A percentile compares a stretch with the other conserved stretches of the same genome.
Evolutionary conservation across 2,888 invertebrate genomes (phyloP).

Genomic region (Aromia moschata): DNA sequence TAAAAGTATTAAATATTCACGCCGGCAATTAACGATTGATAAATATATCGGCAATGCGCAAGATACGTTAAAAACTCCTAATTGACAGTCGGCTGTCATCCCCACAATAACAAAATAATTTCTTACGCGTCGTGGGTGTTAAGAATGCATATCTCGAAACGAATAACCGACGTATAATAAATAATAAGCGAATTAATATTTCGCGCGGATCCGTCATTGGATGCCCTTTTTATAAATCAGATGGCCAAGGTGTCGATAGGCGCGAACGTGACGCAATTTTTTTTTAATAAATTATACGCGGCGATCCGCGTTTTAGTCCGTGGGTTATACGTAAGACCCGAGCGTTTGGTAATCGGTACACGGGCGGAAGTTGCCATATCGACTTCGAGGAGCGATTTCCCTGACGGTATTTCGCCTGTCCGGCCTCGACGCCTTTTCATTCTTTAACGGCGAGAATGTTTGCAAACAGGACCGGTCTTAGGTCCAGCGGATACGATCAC

Average conservation of each 20-base stretch:
- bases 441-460: too few species aligned
- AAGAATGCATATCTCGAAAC: constrained; percentile 16
- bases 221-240: constrained; percentile 10
- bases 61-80: constrained; percentile 1
- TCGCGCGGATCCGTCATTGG: constrained; percentile 4
- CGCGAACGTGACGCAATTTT: constrained; percentile 19
- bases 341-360: constrained; percentile 32
- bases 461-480: too few species aligned
- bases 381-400: constrained; percentile 31
- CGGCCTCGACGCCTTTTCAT: constrained; percentile 17
- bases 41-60: background rate
- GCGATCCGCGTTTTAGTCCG: constrained; percentile 14
- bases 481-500: too few species aligned
- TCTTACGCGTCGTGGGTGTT: background rate
- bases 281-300: constrained; percentile 7
- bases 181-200: constrained; percentile 19
- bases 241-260: constrained; percentile 16
- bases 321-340: constrained; percentile 27
- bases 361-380: constrained; percentile 36
- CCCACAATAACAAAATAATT: background rate
- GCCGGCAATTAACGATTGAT: constrained; percentile 23
- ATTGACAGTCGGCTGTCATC: constrained; percentile 1
- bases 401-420: constrained; percentile 26
- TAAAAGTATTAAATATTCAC: too few species aligned
- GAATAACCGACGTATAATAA: background rate